These are phyloP conservation scores for Amphipyra berbera DNA, from an alignment of 2,888 invertebrate species.

Conservation along the genomic window DNA sequence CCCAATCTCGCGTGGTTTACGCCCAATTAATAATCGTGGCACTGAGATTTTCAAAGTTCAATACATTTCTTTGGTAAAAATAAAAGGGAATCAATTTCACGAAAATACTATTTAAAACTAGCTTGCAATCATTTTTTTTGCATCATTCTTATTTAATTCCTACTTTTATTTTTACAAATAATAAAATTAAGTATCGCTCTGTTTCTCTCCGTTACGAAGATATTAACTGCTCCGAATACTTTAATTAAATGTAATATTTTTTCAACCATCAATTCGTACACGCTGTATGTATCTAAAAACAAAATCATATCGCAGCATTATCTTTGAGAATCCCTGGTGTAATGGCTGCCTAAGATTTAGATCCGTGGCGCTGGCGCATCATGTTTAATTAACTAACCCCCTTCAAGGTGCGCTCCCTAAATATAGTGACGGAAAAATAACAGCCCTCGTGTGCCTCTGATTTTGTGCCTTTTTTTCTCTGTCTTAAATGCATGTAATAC, in stretches of 20 bases:
- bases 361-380: constrained; percentile 67
- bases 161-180: too few relatives aligned
- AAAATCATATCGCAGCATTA: neutral
- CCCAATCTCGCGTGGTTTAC: constrained; percentile 75
- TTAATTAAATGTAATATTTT: too few relatives aligned
- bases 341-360: constrained; percentile 56
- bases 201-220: too few relatives aligned
- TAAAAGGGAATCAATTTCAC: too few relatives aligned
- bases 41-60: constrained; percentile 63
- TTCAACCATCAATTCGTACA: too few relatives aligned
- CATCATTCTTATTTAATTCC: too few relatives aligned
- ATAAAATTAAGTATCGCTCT: too few relatives aligned
- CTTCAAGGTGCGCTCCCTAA: constrained; percentile 77
- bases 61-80: constrained; percentile 5
- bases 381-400: constrained; percentile 80
- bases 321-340: constrained; percentile 42
- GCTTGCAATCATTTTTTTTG: too few relatives aligned
- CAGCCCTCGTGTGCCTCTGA: constrained; percentile 74
- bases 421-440: constrained; percentile 83
- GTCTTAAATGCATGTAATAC: constrained; percentile 56
- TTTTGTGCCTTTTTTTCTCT: constrained; percentile 63
- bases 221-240: too few relatives aligned
- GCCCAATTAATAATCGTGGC: constrained; percentile 83
- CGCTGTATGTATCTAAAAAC: too few relatives aligned
- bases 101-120: too few relatives aligned